These are phyloP conservation scores for Diploscapter pachys DNA, from an alignment of 1,140 invertebrate species.

Conservation along the genomic window DNA sequence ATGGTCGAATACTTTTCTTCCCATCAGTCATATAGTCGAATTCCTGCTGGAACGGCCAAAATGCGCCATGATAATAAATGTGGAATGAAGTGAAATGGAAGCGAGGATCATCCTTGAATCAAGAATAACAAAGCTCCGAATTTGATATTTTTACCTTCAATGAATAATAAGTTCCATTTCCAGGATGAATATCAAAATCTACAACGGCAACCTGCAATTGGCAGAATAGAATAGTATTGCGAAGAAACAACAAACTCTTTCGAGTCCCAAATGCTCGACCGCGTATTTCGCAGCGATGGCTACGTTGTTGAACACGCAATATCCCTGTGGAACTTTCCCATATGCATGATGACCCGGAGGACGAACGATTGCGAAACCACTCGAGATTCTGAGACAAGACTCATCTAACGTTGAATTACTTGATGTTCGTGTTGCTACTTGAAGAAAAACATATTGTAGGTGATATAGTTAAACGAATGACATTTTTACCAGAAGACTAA, in stretches of 20 bases:
- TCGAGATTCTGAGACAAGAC: slow-evolving; percentile 25
- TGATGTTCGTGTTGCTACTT: too few species aligned
- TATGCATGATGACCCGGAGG: slow-evolving; percentile 96
- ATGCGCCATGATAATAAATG: slow-evolving; percentile 33
- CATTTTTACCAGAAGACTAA: too few species aligned
- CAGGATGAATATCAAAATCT: slow-evolving; percentile 38
- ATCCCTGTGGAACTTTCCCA: slow-evolving; percentile 78
- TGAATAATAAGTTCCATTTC: slow-evolving; percentile 37
- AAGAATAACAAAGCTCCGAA: too few species aligned
- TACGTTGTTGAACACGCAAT: slow-evolving; percentile 94
- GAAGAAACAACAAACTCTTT: slow-evolving; percentile 21
- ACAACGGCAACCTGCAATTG: slow-evolving; percentile 29
- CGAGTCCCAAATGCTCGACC: slow-evolving; percentile 33
- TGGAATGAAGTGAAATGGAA: slow-evolving; percentile 37
- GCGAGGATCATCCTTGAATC: slow-evolving; percentile 20
- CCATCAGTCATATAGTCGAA: neutral
- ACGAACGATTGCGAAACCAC: slow-evolving; percentile 42
- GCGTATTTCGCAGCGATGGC: slow-evolving; percentile 74
- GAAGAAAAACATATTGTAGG: too few species aligned
- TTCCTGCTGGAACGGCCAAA: slow-evolving; percentile 36
- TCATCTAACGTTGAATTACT: neutral
- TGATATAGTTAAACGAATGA: too few species aligned
- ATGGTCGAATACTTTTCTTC: too few species aligned
- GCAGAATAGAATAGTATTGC: too few species aligned
- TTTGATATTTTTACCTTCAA: slow-evolving; percentile 3